Conservation (phyloP, 2,113 vertebrate genomes). For the Cyprinodon variegatus region DNA sequence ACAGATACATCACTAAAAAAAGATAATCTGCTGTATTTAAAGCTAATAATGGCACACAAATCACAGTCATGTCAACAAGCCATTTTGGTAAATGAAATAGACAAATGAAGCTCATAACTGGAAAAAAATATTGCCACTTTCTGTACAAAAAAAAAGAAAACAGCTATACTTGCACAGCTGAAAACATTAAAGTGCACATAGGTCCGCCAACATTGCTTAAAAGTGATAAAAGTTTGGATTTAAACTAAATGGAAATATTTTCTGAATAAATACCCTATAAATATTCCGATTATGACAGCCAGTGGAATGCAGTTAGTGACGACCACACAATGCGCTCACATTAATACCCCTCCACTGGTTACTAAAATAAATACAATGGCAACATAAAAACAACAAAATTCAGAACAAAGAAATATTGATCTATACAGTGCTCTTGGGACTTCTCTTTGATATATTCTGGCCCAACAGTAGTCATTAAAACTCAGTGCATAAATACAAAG, state of each 20-base stretch:
- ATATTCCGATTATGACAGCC: background rate
- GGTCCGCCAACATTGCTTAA: background rate
- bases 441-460: background rate
- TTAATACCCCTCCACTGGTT: constrained; percentile 62
- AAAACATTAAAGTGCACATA: constrained; percentile 58
- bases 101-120: constrained; percentile 49
- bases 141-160: background rate
- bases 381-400: constrained; percentile 36
- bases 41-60: constrained; percentile 63
- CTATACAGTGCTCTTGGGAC: constrained; percentile 1
- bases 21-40: constrained; percentile 41
- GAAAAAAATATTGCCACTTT: constrained; percentile 13
- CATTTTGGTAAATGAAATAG: constrained; percentile 57
- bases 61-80: constrained; percentile 38
- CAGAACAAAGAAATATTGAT: constrained; percentile 7
- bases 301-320: constrained; percentile 17
- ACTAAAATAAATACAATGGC: constrained; percentile 43
- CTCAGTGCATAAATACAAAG: constrained; percentile 48
- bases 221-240: background rate
- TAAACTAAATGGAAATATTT: background rate
- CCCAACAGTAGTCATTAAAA: constrained; percentile 32
- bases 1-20: constrained; percentile 12
- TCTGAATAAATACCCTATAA: background rate
- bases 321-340: constrained; percentile 7
- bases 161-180: background rate